Evolutionary conservation across 2,888 invertebrate genomes (phyloP), one percentile per base, ranked within the genome.

Genomic region (Dicyrtomina minuta): DNA sequence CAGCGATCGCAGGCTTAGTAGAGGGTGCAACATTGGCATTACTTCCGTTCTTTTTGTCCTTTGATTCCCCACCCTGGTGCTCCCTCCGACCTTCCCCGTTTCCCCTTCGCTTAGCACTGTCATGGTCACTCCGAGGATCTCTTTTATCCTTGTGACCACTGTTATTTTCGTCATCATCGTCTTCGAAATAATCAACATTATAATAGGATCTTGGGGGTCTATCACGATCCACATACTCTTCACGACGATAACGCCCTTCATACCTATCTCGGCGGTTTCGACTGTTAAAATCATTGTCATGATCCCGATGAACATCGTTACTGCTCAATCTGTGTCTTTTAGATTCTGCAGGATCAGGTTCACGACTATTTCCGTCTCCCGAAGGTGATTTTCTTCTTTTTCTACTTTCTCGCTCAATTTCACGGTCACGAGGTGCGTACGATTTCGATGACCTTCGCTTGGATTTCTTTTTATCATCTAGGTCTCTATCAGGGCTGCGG

Each of bases 1-100:
- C 33, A 5, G 33, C 8, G 8, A 3, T 8, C 79, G 91, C 83
- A 81, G 64, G 22, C 33, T 71, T 64, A 20, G 46, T 6, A 3
- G n/a, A 4, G 4, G 46, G 4, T 53, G 33, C 67, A 12, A 39
- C 5, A 8, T 33, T 39, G 17, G n/a, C 15, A 13, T 2, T 24
- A 15, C n/a, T 15, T 39, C 33, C 17, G 1, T 17, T 20, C 33
- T 5, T 5, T 8, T 33, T 33, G 33, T 33, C 33, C 33, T 33
- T 8, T 33, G 33, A 69, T 46, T 33, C 17, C 64, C 59, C 51
- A 12, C 4, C 33, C 3, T 33, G 33, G 8, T 33, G 33, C 8
- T 33, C 8, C 33, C 33, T 33, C 33, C 33, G 33, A 33, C 8
- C 33, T 33, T 33, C 33, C 4, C 33, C 33, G n/a, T n/a, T 17